Evolutionary conservation across 2,888 invertebrate genomes (phyloP), one percentile per base, ranked within the genome.

Genomic region (Cylindroiulus punctatus): DNA sequence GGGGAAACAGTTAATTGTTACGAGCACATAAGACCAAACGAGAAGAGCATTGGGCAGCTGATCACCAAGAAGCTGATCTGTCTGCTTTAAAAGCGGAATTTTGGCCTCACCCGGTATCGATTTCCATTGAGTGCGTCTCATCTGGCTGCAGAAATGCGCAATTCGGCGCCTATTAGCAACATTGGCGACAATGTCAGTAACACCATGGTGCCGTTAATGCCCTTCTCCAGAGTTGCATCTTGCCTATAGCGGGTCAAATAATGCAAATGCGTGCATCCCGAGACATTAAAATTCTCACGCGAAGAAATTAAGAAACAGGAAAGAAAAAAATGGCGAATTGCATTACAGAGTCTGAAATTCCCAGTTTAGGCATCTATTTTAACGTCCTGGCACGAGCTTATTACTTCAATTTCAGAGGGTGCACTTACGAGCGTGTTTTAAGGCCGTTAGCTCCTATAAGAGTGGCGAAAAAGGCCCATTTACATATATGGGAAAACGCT

Each of bases 331-430:
- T 1, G 14, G 30, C 76, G 76, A 12, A 76, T 30, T 30, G 76
- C 76, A 76, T 76, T 76, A 76, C 36, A 2, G 26, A 76, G 76
- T 76, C 57, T 65, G 76, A 76, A 76, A 76, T 76, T 76, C 76
- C 76, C 76, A 76, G 76, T 76, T 76, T 76, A 76, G 76, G 76
- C 76, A 76, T 76, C 76, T 30, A 76, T 76, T 76, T 76, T 76
- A 76, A 76, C 76, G 76, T 76, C 76, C 26, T 26, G n/a, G n/a
- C n/a, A n/a, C 65, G 26, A 65, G 65, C 65, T 65, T 65, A 76
- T 76, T 76, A 30, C 76, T 76, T 76, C 76, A 76, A 76, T 76
- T 76, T 76, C 76, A 30, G 30, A 30, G 76, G 76, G 76, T 76
- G 76, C 30, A 30, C 76, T 76, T 76, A 76, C 30, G 76, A 30